phyloP scores from a whole-genome alignment of 2,888 invertebrate species.

The Drosophila sordidula region DNA sequence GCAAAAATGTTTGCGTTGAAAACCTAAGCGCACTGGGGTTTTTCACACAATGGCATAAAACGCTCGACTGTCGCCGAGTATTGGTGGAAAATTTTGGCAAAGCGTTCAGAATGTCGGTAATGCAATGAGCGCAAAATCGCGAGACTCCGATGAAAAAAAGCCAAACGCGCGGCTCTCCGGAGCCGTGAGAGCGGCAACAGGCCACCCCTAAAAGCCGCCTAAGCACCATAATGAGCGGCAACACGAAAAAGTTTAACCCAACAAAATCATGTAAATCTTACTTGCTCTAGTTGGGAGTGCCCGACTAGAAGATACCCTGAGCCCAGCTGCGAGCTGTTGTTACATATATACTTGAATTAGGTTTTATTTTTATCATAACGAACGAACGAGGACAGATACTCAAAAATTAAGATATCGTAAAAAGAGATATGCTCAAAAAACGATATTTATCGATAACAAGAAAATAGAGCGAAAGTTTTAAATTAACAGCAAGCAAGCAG shows the following conservation, averaged over 20 bases:
- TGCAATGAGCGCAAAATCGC: constrained; percentile 50
- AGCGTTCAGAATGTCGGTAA: constrained; percentile 57
- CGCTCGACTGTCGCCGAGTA: constrained; percentile 54
- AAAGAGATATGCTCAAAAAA: too few species aligned
- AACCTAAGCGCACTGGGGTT: constrained; percentile 30
- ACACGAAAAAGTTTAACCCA: constrained; percentile 36
- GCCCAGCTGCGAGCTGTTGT: too few species aligned
- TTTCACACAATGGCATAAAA: constrained; percentile 53
- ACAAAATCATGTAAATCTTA: not conserved
- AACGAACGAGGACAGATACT: too few species aligned
- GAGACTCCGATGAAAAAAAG: constrained; percentile 41
- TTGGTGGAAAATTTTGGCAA: constrained; percentile 69
- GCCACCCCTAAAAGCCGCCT: constrained; percentile 67
- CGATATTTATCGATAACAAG: too few species aligned
- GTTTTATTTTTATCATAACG: too few species aligned
- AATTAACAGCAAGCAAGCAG: too few species aligned
- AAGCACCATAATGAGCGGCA: constrained; percentile 22
- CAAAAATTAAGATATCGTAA: too few species aligned
- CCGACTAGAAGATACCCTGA: too few species aligned
- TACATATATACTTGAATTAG: too few species aligned
- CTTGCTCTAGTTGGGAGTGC: too few species aligned
- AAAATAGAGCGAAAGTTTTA: too few species aligned
- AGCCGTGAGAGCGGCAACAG: constrained; percentile 50
- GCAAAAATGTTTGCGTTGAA: constrained; percentile 54
- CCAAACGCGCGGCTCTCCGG: constrained; percentile 21